Conservation (phyloP, 2,797 vertebrate species). For the Melanotaenia pygmaea region DNA sequence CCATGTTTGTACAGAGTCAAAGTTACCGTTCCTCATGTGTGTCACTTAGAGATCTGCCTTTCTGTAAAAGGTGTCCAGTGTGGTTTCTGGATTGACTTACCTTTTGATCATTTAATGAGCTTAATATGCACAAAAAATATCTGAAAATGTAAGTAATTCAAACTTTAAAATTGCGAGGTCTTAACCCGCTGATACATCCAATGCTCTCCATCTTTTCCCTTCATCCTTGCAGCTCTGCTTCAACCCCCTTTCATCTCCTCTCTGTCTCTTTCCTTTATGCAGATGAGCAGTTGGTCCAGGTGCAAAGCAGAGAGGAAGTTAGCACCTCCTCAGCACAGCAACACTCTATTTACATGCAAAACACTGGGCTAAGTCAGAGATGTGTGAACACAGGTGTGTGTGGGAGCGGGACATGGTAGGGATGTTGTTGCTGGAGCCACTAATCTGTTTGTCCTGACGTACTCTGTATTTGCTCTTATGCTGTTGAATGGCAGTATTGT, state of each 20-base stretch:
- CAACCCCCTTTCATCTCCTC: slow-evolving; percentile 15
- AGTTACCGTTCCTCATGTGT: no score
- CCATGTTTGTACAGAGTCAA: not conserved
- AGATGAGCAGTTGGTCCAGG: slow-evolving; percentile 76
- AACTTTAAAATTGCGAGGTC: slow-evolving; percentile 47
- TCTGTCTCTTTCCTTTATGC: slow-evolving; percentile 46
- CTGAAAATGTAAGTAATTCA: not conserved
- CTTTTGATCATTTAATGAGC: no score
- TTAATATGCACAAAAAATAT: no score
- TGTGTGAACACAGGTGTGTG: slow-evolving; percentile 76
- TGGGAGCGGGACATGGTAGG: slow-evolving; percentile 28
- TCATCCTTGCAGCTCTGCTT: slow-evolving; percentile 33
- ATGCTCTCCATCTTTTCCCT: slow-evolving; percentile 30
- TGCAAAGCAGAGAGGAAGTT: slow-evolving; percentile 78
- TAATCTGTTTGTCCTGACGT: slow-evolving; percentile 70
- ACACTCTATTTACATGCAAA: slow-evolving; percentile 84
- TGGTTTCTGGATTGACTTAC: no score
- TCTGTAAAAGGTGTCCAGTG: not conserved
- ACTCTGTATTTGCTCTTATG: slow-evolving; percentile 51
- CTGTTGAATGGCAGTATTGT: slow-evolving; percentile 46
- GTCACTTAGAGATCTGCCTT: slow-evolving; percentile 6
- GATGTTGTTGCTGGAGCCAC: slow-evolving; percentile 59
- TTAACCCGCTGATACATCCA: slow-evolving; percentile 65
- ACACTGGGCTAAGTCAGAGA: slow-evolving; percentile 63
- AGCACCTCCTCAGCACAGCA: slow-evolving; percentile 73